These are phyloP conservation scores for Nomada ruficornis DNA, from an alignment of 2,888 invertebrate species.

Conservation along the genomic window DNA sequence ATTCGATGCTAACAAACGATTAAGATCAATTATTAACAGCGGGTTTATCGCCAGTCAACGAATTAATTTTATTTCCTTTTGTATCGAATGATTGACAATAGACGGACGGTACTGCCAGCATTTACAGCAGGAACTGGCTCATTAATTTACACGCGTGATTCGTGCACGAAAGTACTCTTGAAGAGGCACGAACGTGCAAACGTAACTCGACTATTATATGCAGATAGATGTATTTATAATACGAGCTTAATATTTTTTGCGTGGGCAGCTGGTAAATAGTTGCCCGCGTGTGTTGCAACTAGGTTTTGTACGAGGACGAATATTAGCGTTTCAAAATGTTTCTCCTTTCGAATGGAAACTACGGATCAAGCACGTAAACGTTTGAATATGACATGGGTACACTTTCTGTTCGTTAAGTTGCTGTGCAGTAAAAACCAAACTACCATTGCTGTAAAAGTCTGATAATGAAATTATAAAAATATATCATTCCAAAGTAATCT, in stretches of 20 bases:
- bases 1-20: not conserved
- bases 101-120: not conserved
- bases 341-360: not conserved
- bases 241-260: not conserved
- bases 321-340: not conserved
- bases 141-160: not conserved
- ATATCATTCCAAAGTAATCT: too few relatives aligned
- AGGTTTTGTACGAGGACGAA: not conserved
- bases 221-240: not conserved
- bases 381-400: too few relatives aligned
- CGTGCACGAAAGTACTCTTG: not conserved
- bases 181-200: not conserved
- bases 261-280: not conserved
- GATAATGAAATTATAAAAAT: too few relatives aligned
- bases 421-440: too few relatives aligned
- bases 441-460: too few relatives aligned
- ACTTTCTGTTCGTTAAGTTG: too few relatives aligned
- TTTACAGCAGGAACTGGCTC: not conserved
- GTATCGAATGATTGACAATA: not conserved
- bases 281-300: not conserved
- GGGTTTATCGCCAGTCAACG: not conserved
- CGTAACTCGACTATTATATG: not conserved
- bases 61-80: not conserved
- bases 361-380: too few relatives aligned
- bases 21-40: slow-evolving; percentile 3